phyloP scores from a whole-genome alignment of 2,888 invertebrate species.

The Hipparchia semele region DNA sequence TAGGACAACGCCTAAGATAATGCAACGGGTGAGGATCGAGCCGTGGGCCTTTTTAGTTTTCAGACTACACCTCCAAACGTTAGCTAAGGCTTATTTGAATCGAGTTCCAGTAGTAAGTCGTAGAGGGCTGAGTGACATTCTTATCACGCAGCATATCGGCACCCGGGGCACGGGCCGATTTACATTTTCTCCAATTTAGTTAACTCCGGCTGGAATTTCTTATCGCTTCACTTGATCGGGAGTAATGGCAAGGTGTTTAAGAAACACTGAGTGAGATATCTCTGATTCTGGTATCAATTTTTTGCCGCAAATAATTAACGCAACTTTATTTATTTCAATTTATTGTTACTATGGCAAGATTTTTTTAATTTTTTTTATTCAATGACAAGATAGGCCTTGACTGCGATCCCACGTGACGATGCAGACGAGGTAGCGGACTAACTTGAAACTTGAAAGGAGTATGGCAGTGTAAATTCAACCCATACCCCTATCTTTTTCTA shows the following conservation, averaged over 20 bases:
- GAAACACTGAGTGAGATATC: constrained; percentile 23
- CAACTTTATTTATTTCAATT: not conserved
- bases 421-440: too few species aligned
- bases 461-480: too few species aligned
- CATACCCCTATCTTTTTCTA: too few species aligned
- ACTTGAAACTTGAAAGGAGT: too few species aligned
- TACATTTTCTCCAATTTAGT: constrained; percentile 79
- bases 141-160: constrained; percentile 59
- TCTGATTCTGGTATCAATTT: constrained; percentile 2
- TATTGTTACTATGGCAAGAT: too few species aligned
- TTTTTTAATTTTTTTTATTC: too few species aligned
- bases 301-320: not conserved
- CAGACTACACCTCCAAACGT: too few species aligned
- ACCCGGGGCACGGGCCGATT: constrained; percentile 67
- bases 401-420: too few species aligned
- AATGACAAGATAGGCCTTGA: too few species aligned
- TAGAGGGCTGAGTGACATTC: constrained; percentile 52
- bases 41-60: too few species aligned
- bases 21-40: too few species aligned
- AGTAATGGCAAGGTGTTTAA: constrained; percentile 36
- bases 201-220: constrained; percentile 64
- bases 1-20: too few species aligned
- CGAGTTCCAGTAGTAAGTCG: constrained; percentile 36
- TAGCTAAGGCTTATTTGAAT: not conserved
- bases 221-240: constrained; percentile 58